These are phyloP conservation scores for Mirounga angustirostris DNA, from an alignment of 2,113 vertebrate genomes.

Conservation along the genomic window DNA sequence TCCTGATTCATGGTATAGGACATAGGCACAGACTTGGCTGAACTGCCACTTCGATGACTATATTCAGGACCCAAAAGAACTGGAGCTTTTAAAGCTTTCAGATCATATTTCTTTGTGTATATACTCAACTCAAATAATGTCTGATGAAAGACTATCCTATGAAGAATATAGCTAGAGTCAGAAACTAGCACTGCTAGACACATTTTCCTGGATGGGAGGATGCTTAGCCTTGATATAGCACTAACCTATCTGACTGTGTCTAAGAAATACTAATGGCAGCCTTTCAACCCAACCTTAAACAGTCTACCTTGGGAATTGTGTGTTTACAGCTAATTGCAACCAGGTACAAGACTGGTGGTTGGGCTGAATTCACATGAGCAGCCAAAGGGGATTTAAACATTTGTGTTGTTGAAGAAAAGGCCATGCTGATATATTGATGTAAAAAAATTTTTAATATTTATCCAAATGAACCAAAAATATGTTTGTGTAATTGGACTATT, in stretches of 20 bases:
- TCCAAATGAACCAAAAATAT: not conserved
- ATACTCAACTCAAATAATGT: not conserved
- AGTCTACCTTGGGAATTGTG: slow-evolving; percentile 61
- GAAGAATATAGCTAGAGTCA: not conserved
- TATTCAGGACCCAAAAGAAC: not conserved
- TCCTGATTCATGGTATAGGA: not conserved
- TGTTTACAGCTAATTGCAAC: slow-evolving; percentile 71
- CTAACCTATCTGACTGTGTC: not conserved
- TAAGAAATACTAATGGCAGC: slow-evolving; percentile 39
- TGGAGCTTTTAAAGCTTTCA: not conserved
- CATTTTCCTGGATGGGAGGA: slow-evolving; percentile 56
- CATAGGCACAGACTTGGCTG: not conserved
- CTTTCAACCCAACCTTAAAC: not conserved
- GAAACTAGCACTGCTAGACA: not conserved
- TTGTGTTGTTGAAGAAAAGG: slow-evolving; percentile 72
- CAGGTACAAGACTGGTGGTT: slow-evolving; percentile 74
- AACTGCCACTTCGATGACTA: not conserved
- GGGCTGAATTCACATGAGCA: slow-evolving; percentile 71
- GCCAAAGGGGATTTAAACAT: slow-evolving; percentile 76
- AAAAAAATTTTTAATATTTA: slow-evolving; percentile 9
- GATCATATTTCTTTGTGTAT: not conserved
- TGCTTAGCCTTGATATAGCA: slow-evolving; percentile 45
- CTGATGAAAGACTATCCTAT: not conserved
- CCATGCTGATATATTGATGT: not conserved
- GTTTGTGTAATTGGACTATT: slow-evolving; percentile 16